Conservation (phyloP, 2,113 vertebrate genomes). For the Malurus melanocephalus region DNA sequence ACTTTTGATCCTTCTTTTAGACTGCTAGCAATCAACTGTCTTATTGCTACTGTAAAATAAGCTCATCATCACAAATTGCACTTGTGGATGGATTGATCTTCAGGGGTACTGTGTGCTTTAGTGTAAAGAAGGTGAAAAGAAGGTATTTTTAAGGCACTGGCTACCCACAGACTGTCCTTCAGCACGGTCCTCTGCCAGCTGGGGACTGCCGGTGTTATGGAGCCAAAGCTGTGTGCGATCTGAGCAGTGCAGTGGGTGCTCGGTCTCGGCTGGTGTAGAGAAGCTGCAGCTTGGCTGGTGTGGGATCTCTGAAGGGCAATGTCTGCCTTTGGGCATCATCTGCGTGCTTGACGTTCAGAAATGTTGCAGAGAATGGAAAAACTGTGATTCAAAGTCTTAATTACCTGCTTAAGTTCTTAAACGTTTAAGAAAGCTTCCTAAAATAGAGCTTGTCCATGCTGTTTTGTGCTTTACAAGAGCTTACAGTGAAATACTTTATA, state of each 20-base stretch:
- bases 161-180: background rate
- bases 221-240: background rate
- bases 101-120: background rate
- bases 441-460: background rate
- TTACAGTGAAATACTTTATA: background rate
- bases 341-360: background rate
- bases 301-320: background rate
- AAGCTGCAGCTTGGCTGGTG: background rate
- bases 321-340: background rate
- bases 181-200: background rate
- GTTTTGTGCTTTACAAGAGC: background rate
- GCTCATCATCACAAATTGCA: background rate
- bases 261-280: background rate
- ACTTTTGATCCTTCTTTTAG: background rate
- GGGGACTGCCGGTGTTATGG: background rate
- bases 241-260: accelerated
- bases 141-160: background rate
- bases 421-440: constrained; percentile 7
- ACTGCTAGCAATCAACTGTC: background rate
- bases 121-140: background rate
- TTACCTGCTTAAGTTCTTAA: constrained; percentile 8
- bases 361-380: constrained; percentile 12
- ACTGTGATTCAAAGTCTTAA: constrained; percentile 9
- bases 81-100: background rate
- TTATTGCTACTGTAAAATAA: background rate